Conservation (phyloP, 1,140 invertebrate species). For the Harpegnathos saltator region DNA sequence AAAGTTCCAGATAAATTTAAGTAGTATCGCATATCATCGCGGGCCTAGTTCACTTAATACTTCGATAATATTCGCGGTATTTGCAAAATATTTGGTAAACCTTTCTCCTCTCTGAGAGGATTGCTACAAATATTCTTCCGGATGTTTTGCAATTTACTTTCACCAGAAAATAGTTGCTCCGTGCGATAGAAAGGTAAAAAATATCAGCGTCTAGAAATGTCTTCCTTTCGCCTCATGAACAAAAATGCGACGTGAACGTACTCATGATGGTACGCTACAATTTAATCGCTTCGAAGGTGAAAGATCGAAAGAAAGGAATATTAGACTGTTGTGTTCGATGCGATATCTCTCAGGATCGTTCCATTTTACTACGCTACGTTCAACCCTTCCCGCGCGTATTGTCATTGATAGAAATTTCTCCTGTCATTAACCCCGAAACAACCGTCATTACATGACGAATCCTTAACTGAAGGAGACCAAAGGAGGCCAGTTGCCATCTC, state of each 20-base stretch:
- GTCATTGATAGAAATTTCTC: conserved; percentile 50
- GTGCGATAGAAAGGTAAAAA: conserved; percentile 36
- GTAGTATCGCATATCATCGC: too few species aligned
- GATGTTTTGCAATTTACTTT: conserved; percentile 20
- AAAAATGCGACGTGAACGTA: conserved; percentile 40
- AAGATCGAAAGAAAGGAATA: conserved; percentile 30
- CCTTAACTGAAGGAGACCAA: background rate
- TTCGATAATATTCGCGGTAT: too few species aligned
- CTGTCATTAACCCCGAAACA: conserved; percentile 64
- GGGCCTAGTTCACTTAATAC: too few species aligned
- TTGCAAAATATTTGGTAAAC: background rate
- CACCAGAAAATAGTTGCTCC: conserved; percentile 9
- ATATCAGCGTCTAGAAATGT: conserved; percentile 18
- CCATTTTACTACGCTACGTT: conserved; percentile 36
- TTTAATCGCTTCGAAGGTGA: conserved; percentile 38
- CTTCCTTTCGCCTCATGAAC: conserved; percentile 36
- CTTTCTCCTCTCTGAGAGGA: too few species aligned
- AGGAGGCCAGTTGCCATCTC: conserved; percentile 47
- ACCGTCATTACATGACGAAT: conserved; percentile 59
- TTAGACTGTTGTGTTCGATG: background rate
- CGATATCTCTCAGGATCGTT: conserved; percentile 30
- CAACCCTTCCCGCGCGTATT: conserved; percentile 23
- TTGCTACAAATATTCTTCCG: background rate
- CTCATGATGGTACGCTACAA: background rate
- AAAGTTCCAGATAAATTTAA: too few species aligned